Percentiles rank a stretch among this genome's conserved stretches.
phyloP scores from a whole-genome alignment of 2,797 vertebrate species.

The Trematomus bernacchii region DNA sequence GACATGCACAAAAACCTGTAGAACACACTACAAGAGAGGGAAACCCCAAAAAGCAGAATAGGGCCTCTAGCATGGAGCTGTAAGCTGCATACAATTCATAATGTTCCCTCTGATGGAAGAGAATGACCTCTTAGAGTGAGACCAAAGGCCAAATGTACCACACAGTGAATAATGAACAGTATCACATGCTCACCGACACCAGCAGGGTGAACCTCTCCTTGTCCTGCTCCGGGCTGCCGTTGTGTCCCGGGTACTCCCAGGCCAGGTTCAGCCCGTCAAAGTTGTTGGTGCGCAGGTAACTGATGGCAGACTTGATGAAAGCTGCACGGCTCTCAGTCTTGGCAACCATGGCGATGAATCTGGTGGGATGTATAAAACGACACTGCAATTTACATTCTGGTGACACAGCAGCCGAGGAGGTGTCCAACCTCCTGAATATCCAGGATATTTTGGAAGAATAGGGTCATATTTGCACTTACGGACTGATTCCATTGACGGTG shows the following conservation, averaged over 20 bases:
- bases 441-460: neutral
- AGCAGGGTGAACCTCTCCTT: constrained; percentile 83
- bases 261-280: constrained; percentile 90
- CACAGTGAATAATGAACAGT: neutral
- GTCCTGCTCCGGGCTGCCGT: constrained; percentile 82
- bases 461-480: constrained; percentile 75
- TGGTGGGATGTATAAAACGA: constrained; percentile 60
- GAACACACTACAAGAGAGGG: no score
- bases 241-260: constrained; percentile 88
- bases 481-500: constrained; percentile 81
- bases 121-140: neutral
- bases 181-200: constrained; percentile 71
- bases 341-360: constrained; percentile 86
- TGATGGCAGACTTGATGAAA: constrained; percentile 84
- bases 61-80: neutral
- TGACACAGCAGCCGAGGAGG: neutral
- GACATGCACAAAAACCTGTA: no score
- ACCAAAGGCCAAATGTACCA: neutral
- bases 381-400: neutral
- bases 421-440: neutral
- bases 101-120: neutral
- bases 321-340: constrained; percentile 65
- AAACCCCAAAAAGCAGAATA: no score
- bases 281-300: constrained; percentile 78
- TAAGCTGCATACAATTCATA: neutral